Evolutionary conservation across 2,797 vertebrate species (phyloP).

Genomic region (Ctenosaura bakeri): DNA sequence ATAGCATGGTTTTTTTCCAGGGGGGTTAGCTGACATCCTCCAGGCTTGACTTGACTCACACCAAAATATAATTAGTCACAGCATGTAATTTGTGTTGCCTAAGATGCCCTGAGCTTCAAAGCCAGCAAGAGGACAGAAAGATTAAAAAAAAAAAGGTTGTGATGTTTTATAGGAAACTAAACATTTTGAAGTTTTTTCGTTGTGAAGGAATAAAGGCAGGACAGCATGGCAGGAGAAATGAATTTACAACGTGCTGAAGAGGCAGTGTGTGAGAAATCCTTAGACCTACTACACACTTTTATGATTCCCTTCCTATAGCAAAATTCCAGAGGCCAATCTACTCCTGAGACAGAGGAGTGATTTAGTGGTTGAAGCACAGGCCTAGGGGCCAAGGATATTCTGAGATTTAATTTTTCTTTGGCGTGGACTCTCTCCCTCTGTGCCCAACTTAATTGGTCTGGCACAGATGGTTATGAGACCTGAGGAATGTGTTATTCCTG

Average conservation of each 20-base stretch:
- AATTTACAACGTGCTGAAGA: slow-evolving; percentile 21
- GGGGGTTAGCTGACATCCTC: not conserved
- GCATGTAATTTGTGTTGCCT: slow-evolving; percentile 22
- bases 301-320: slow-evolving; percentile 24
- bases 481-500: not conserved
- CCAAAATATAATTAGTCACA: slow-evolving; percentile 49
- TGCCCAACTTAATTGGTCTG: slow-evolving; percentile 37
- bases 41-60: slow-evolving; percentile 36
- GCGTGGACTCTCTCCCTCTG: slow-evolving; percentile 1
- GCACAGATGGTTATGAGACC: slow-evolving; percentile 11
- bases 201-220: slow-evolving; percentile 38
- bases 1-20: not conserved
- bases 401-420: slow-evolving; percentile 27
- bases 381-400: slow-evolving; percentile 30
- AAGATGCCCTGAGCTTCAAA: slow-evolving; percentile 26
- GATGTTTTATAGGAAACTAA: slow-evolving; percentile 36
- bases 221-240: slow-evolving; percentile 30
- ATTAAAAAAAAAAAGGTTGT: slow-evolving; percentile 10
- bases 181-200: slow-evolving; percentile 25
- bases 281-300: slow-evolving; percentile 17
- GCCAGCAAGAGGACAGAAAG: slow-evolving; percentile 10
- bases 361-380: not conserved
- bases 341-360: slow-evolving; percentile 5
- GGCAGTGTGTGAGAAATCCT: slow-evolving; percentile 13
- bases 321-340: slow-evolving; percentile 3